Base-by-base conservation (phyloP, 2,888 invertebrate genomes). In the Rhagonycha lutea region DNA sequence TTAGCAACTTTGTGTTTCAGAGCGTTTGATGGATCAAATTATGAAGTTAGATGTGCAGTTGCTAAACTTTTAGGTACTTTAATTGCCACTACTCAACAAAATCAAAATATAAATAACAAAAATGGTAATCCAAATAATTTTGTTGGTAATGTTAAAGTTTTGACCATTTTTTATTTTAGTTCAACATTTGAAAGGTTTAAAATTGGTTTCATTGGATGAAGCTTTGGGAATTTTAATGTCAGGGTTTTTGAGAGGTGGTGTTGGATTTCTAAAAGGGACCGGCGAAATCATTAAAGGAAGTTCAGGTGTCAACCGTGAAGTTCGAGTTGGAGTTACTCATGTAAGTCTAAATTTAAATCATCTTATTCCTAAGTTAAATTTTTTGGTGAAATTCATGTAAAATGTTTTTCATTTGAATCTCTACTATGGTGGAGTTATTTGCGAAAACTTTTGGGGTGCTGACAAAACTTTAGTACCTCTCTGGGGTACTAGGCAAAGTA, bases 261-360 rank as follows among this genome's bases (percentile, higher is more conserved):
- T 94, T 2, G 96, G 97, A 0, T 98, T 98, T 86, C 89, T 98
- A 24, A 98, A 98, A 88, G 96, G 96, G 18, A 94, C 95, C 12
- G 95, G 95, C 0, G 98, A 98, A 89, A 98, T 98, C 85, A 98
- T 98, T 81, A 98, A 98, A 88, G 97, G 98, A 4, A 95, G 95
- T 80, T 96, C 96, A 0, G 95, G 96, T 9, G 95, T 98, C 0
- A 98, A 97, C 87, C 90, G 98, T 79, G 99, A 99, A 90, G 96
- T 99, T 73, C 91, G 99, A 80, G 98, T 99, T 75, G 99, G 99
- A 76, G 96, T 99, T 0, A 98, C 99, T 4, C 97, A 99, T 90
- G 97, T 97, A 88, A 92, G 93, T 90, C 26, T 28, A 5, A n/a
- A 32, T 32, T 32, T 12, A 32, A 7, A 8, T 32, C 11, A n/a